Evolutionary conservation across 2,797 vertebrate genomes (phyloP).

Genomic region (Rhinoraja longicauda): DNA sequence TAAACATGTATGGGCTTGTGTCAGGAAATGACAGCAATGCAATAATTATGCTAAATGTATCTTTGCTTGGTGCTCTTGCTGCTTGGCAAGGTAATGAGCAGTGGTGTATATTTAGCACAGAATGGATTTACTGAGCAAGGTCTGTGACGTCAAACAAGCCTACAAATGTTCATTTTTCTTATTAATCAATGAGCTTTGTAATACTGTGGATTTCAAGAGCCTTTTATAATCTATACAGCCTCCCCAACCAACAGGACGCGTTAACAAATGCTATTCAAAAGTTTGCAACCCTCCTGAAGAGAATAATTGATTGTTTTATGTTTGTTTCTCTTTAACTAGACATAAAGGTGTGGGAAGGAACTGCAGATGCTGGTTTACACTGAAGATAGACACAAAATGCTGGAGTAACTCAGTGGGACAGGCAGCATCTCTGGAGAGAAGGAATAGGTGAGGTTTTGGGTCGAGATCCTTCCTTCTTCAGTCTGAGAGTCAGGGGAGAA

Average conservation of each 20-base stretch:
- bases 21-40: neutral
- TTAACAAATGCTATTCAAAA: neutral
- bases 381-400: too few species aligned
- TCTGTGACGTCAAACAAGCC: neutral
- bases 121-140: neutral
- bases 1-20: neutral
- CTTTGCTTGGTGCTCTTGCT: neutral
- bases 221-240: neutral
- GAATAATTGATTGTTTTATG: neutral
- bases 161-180: neutral
- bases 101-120: slow-evolving; percentile 12
- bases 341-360: neutral
- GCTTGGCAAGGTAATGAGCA: neutral
- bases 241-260: neutral
- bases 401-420: too few species aligned
- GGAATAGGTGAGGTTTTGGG: too few species aligned
- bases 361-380: too few species aligned
- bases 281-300: neutral
- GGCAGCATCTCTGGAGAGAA: too few species aligned
- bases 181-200: neutral
- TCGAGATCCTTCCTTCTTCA: too few species aligned
- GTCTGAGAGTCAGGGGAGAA: too few species aligned
- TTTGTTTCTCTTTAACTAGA: neutral
- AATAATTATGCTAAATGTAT: neutral
- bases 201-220: neutral